Conservation (phyloP, 2,113 vertebrate species). For the Cheilinus undulatus region DNA sequence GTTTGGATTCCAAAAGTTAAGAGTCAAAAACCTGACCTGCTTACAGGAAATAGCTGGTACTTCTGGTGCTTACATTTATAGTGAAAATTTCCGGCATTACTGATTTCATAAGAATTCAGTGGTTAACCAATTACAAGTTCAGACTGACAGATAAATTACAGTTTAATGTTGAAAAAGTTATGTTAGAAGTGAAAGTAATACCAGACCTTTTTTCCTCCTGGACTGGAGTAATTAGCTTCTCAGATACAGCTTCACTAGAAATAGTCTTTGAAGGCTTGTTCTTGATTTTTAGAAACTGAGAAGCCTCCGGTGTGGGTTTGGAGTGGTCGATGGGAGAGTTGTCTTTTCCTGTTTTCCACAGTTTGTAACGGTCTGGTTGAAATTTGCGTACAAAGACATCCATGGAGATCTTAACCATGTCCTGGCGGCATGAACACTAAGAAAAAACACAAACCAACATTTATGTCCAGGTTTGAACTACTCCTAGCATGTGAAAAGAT, state of each 20-base stretch:
- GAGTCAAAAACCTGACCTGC: no score
- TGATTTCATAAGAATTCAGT: no score
- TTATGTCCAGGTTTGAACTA: neutral
- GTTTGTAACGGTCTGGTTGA: constrained; percentile 95
- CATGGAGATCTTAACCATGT: constrained; percentile 99
- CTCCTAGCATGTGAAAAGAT: neutral
- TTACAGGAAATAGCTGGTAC: no score
- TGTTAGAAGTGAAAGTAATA: neutral
- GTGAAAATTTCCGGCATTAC: no score
- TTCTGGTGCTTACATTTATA: no score
- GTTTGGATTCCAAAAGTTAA: no score
- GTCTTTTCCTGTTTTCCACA: constrained; percentile 96
- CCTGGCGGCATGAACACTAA: constrained; percentile 96
- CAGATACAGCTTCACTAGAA: neutral
- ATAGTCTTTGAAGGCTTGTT: constrained; percentile 10
- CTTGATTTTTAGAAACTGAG: constrained; percentile 84
- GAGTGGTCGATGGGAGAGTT: constrained; percentile 90
- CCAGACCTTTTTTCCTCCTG: constrained; percentile 54
- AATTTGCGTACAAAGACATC: constrained; percentile 96
- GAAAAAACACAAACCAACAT: neutral
- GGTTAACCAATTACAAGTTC: no score
- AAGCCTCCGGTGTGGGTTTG: constrained; percentile 90
- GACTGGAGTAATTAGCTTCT: constrained; percentile 9
- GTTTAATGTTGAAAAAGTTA: neutral
- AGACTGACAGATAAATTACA: neutral